phyloP scores from a whole-genome alignment of 2,797 vertebrate species.

The Trachops cirrhosus region DNA sequence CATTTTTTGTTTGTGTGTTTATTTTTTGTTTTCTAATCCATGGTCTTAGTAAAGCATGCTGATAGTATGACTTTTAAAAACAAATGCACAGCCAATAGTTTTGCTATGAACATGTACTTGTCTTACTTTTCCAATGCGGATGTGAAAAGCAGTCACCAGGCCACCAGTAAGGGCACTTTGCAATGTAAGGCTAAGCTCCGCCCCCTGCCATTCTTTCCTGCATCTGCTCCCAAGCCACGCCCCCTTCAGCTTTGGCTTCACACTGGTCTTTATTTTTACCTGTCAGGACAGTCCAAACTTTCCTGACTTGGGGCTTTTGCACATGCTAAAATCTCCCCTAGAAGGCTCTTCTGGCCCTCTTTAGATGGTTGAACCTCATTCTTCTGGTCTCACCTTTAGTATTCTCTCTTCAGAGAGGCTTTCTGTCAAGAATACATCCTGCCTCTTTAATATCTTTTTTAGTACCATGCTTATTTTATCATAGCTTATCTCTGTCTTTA shows the following conservation, averaged over 20 bases:
- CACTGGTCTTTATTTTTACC: neutral
- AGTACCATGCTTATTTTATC: neutral
- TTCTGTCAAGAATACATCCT: neutral
- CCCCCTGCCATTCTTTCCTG: neutral
- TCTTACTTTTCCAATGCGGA: neutral
- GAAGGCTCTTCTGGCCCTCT: neutral
- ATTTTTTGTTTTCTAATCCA: neutral
- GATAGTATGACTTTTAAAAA: neutral
- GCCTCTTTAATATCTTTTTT: neutral
- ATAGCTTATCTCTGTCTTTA: neutral
- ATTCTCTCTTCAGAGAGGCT: neutral
- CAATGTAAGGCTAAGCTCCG: neutral
- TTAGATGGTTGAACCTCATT: neutral
- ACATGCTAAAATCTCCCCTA: neutral
- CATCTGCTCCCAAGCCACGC: fast-evolving
- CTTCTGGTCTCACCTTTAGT: neutral
- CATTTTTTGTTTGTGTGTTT: neutral
- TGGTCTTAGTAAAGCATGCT: neutral
- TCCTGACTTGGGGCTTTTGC: neutral
- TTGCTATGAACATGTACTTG: neutral
- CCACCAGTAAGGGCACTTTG: neutral
- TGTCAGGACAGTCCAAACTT: neutral
- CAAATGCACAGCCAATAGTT: neutral
- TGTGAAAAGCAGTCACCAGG: neutral
- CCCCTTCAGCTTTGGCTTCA: neutral